Conservation (phyloP, 1,140 invertebrate species). For the Anastrepha ludens region DNA sequence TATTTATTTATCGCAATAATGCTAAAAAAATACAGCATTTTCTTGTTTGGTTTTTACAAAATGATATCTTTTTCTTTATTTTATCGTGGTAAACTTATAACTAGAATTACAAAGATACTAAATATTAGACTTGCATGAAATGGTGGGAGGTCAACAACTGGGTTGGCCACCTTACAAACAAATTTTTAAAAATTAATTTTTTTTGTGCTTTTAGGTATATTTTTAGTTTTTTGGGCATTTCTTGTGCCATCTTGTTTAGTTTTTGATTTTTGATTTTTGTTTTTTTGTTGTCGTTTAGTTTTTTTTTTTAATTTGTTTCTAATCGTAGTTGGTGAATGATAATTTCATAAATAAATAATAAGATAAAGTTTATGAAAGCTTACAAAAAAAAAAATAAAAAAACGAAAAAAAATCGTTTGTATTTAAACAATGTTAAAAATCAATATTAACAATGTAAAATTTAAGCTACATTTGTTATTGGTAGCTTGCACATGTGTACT, state of each 20-base stretch:
- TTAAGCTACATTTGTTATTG: conserved; percentile 5
- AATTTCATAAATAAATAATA: conserved; percentile 55
- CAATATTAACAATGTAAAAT: conserved; percentile 51
- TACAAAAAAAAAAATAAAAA: neutral
- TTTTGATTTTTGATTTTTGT: neutral
- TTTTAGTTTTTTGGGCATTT: conserved; percentile 7
- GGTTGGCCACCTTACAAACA: conserved; percentile 14
- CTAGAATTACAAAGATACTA: conserved; percentile 8
- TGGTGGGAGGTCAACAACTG: conserved; percentile 26
- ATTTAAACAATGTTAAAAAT: conserved; percentile 56
- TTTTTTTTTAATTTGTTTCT: neutral
- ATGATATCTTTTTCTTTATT: neutral
- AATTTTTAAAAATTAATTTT: neutral
- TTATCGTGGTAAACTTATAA: conserved; percentile 38
- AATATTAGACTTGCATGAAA: conserved; percentile 17
- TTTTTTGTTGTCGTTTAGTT: neutral
- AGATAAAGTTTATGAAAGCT: neutral
- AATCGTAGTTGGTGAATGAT: conserved; percentile 25
- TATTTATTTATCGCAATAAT: conserved; percentile 19
- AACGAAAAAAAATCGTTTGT: neutral
- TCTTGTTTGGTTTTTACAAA: conserved; percentile 16
- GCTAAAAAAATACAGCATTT: conserved; percentile 20
- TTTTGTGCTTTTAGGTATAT: conserved; percentile 48
- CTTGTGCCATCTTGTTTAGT: neutral
- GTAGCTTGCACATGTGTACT: neutral